A percentile compares a stretch with the other conserved stretches of the same genome.
phyloP scores from a whole-genome alignment of 2,888 invertebrate species.

The Drosophila kokeensis region DNA sequence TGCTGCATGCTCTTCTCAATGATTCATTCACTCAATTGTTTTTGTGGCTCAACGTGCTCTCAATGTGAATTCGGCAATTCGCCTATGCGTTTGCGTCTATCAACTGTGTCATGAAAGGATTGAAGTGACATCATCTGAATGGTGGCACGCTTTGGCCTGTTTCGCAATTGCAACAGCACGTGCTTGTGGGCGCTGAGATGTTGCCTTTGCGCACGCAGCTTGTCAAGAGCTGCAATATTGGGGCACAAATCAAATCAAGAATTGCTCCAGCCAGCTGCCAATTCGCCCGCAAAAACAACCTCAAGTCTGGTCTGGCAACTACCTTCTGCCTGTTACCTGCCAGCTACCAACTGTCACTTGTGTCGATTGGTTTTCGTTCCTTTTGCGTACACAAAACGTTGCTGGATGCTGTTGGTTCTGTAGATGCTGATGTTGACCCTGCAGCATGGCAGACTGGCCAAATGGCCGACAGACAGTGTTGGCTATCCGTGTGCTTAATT shows the following conservation, averaged over 20 bases:
- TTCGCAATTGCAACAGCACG: constrained; percentile 14
- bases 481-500: constrained; percentile 53
- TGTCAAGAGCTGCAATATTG: constrained; percentile 20
- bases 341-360: constrained; percentile 50
- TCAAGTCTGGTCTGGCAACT: constrained; percentile 3
- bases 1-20: not conserved
- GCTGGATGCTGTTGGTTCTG: constrained; percentile 11
- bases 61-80: not conserved
- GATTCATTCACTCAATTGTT: not conserved
- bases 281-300: constrained; percentile 32
- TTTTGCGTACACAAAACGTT: constrained; percentile 15
- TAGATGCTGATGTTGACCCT: constrained; percentile 35
- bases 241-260: constrained; percentile 47
- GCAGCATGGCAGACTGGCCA: constrained; percentile 34
- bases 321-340: constrained; percentile 26
- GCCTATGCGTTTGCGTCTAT: constrained; percentile 10
- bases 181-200: constrained; percentile 14
- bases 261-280: constrained; percentile 23
- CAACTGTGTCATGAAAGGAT: constrained; percentile 34
- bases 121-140: constrained; percentile 28
- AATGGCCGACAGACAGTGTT: constrained; percentile 27
- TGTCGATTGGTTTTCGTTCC: constrained; percentile 53
- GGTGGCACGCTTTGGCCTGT: constrained; percentile 9
- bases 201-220: constrained; percentile 16
- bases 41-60: not conserved